phyloP scores from a whole-genome alignment of 2,113 vertebrate species.

The Gobiocypris rarus region DNA sequence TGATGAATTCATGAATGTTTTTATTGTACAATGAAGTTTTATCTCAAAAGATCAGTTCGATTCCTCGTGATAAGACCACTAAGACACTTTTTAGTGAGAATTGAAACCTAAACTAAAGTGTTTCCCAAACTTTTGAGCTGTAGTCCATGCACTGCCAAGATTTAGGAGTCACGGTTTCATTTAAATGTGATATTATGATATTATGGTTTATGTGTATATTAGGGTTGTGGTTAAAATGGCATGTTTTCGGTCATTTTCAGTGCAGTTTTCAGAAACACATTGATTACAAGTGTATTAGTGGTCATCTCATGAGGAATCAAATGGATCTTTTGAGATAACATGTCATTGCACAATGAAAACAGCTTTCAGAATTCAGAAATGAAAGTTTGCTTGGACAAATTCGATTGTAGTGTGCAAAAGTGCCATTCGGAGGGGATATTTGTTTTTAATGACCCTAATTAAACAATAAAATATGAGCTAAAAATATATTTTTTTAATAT shows the following conservation, averaged over 20 bases:
- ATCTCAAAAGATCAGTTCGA: no score
- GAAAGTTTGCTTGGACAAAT: not conserved
- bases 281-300: not conserved
- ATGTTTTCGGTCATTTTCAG: not conserved
- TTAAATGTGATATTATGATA: not conserved
- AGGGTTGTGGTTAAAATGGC: not conserved
- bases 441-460: no score
- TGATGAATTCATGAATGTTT: no score
- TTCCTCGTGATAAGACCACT: no score
- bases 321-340: not conserved
- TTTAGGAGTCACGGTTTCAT: not conserved
- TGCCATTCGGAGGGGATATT: no score
- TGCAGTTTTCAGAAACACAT: no score
- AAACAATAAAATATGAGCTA: no score
- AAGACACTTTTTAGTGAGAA: no score
- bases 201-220: not conserved
- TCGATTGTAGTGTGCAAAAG: no score
- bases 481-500: no score
- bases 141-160: not conserved
- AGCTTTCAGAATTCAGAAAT: not conserved
- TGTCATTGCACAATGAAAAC: not conserved
- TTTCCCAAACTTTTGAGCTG: not conserved
- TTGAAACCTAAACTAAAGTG: no score
- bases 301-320: not conserved
- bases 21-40: no score